phyloP scores from a whole-genome alignment of 2,797 vertebrate genomes.

The Tolypeutes matacus region DNA sequence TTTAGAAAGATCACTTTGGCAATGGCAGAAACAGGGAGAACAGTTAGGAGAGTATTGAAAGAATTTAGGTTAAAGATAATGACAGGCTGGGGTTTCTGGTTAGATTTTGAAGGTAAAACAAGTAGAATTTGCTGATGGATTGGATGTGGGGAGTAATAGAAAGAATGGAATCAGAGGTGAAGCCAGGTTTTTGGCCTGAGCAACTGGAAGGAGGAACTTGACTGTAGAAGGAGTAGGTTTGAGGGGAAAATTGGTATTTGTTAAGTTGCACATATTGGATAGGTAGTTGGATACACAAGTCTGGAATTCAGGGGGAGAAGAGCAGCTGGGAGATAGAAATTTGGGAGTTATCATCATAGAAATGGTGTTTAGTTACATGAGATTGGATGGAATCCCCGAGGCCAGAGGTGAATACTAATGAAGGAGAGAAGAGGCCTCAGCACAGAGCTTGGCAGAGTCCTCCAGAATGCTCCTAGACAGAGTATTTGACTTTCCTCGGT shows the following conservation, averaged over 20 bases:
- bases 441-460: neutral
- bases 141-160: neutral
- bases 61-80: neutral
- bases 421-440: neutral
- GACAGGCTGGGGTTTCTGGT: neutral
- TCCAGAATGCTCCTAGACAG: neutral
- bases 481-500: neutral
- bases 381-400: neutral
- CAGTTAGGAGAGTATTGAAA: neutral
- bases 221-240: neutral
- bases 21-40: neutral
- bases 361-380: neutral
- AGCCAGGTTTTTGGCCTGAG: neutral
- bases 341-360: neutral
- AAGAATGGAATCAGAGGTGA: neutral
- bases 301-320: neutral
- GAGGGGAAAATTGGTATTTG: neutral
- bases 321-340: neutral
- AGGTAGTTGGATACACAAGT: neutral
- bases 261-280: neutral
- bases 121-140: neutral
- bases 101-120: neutral
- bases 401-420: neutral
- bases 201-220: neutral
- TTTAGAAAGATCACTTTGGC: neutral